These are phyloP conservation scores for Serilophus lunatus DNA, from an alignment of 2,113 vertebrate genomes.

Conservation along the genomic window DNA sequence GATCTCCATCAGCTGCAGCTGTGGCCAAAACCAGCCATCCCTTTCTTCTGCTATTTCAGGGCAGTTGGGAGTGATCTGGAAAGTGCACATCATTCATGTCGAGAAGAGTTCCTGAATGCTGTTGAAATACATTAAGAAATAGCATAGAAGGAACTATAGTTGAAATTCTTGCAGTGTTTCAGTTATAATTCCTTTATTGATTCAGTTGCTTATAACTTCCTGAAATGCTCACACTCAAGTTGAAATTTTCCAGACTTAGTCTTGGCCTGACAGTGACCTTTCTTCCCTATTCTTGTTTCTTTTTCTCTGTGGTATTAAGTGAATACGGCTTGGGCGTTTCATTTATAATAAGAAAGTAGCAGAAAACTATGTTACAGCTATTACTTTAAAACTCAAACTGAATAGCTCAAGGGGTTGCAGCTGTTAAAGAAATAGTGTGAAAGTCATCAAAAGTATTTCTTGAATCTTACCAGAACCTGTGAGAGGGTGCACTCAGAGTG, in stretches of 20 bases:
- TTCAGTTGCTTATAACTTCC: constrained; percentile 34
- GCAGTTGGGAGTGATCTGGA: background rate
- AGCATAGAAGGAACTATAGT: background rate
- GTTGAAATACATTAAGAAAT: background rate
- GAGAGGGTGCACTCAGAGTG: background rate
- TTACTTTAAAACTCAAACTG: background rate
- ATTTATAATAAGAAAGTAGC: background rate
- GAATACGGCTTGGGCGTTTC: background rate
- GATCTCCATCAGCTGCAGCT: background rate
- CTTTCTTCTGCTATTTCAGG: background rate
- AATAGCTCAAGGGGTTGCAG: background rate
- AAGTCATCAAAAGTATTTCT: background rate
- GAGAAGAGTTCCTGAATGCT: background rate
- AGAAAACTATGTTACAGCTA: background rate
- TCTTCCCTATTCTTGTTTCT: background rate
- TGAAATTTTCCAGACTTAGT: constrained; percentile 42
- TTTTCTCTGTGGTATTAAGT: constrained; percentile 7
- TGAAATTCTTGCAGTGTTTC: constrained; percentile 1
- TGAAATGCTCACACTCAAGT: background rate
- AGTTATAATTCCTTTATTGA: constrained; percentile 11
- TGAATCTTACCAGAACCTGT: background rate
- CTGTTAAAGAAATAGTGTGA: background rate
- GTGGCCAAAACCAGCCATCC: background rate
- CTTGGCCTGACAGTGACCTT: constrained; percentile 29
- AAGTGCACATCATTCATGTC: background rate